Conservation (phyloP, 2,113 vertebrate species). For the human region DNA sequence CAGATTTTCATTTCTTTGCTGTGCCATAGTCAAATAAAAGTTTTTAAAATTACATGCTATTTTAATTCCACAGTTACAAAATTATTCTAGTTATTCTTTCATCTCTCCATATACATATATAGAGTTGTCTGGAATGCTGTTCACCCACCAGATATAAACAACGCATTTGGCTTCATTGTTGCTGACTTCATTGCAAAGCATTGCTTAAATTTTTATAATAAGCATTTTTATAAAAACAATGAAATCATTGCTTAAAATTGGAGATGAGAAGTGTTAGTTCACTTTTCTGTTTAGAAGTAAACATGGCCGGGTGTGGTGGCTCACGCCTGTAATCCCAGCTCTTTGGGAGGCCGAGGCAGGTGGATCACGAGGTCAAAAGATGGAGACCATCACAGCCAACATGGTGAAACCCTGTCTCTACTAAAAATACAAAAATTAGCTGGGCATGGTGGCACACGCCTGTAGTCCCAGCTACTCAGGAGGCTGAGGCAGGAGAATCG, state of each 20-base stretch:
- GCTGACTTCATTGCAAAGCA: slow-evolving; percentile 54
- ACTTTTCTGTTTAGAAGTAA: not conserved
- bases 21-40: not conserved
- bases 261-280: not conserved
- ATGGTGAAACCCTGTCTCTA: too few relatives aligned
- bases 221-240: slow-evolving; percentile 61
- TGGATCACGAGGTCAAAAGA: too few relatives aligned
- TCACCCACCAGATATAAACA: not conserved
- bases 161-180: not conserved
- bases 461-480: too few relatives aligned
- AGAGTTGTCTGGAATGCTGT: not conserved
- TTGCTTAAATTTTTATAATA: slow-evolving; percentile 53
- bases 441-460: too few relatives aligned
- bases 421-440: too few relatives aligned
- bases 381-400: too few relatives aligned
- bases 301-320: not conserved
- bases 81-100: not conserved
- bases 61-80: not conserved
- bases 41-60: not conserved
- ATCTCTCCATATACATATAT: not conserved
- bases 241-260: slow-evolving; percentile 40
- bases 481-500: too few relatives aligned
- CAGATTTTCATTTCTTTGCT: not conserved
- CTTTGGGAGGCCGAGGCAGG: too few relatives aligned
- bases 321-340: too few relatives aligned